Conservation (phyloP, 2,888 invertebrate species). For the Hedychridium roseum region DNA sequence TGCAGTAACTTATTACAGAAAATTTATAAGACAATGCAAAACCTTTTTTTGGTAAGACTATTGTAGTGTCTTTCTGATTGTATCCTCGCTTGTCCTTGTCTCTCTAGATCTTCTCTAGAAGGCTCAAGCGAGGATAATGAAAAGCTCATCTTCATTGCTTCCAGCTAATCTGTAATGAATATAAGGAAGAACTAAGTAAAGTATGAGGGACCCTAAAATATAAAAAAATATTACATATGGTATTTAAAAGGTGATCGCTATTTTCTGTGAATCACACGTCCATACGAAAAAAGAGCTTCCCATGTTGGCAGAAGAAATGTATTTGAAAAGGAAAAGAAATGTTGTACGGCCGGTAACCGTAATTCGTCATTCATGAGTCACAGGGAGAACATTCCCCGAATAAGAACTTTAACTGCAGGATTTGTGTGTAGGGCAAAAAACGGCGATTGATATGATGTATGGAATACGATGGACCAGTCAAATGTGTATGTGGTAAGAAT, state of each 20-base stretch:
- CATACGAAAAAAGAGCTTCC: background rate
- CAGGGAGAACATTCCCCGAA: background rate
- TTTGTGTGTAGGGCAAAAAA: no score
- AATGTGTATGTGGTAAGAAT: slow-evolving; percentile 1
- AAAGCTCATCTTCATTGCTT: slow-evolving; percentile 77
- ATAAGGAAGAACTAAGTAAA: background rate
- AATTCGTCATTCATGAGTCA: background rate
- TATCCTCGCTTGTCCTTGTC: slow-evolving; percentile 62
- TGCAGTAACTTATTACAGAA: no score
- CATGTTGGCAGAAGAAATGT: background rate
- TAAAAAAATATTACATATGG: background rate
- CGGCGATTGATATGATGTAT: no score
- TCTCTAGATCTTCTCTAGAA: slow-evolving; percentile 66
- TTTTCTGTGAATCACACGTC: background rate
- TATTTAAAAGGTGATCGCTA: background rate
- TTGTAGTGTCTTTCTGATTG: slow-evolving; percentile 79
- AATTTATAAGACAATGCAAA: slow-evolving; percentile 20
- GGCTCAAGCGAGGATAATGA: slow-evolving; percentile 84
- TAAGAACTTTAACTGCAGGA: no score
- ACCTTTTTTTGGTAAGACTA: slow-evolving; percentile 83
- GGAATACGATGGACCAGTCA: no score
- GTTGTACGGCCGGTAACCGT: background rate
- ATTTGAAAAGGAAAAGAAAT: background rate
- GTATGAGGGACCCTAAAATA: background rate
- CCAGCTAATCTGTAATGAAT: slow-evolving; percentile 23